Evolutionary conservation across 2,797 vertebrate genomes (phyloP), one percentile per base, ranked within the genome.

Genomic region (Neosilurus mollespiculum): DNA sequence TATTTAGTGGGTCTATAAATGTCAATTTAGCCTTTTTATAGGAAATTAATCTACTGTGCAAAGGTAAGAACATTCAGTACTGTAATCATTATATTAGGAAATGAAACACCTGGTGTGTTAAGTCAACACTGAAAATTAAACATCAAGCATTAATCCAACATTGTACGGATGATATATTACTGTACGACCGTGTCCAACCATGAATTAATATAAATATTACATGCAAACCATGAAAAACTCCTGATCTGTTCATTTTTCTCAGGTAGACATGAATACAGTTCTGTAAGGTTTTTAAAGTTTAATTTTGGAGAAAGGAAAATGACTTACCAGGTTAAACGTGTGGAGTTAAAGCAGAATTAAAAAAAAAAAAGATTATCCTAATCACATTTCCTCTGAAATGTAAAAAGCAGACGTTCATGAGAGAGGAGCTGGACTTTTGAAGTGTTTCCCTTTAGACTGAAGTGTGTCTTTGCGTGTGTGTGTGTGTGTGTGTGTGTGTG

Each of bases 281-380:
- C 34, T 77, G 56, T 24, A 75, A 75, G 1, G n/a, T 71, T 71
- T 53, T 49, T 51, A 14, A 51, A 9, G 18, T 6, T 22, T 56
- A 34, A 30, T 34, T 34, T 22, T 59, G 16, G 9, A 73, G 54
- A 61, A 78, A 51, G 34, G n/a, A 18, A 78, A 64, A 78, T 30
- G 64, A 51, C 76, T 78, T 15, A 78, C 76, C 37, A 18, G 59
- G 51, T 78, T 10, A 51, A 78, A 18, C n/a, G 5, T 51, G n/a
- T 49, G 3, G 1, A 62, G 37, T 51, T 62, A 49, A 43, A 26
- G 56, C 37, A 49, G n/a, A 64, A 11, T 18, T n/a, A 18, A n/a
- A 78, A 9, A 18, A n/a, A 78, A 9, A 43, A 43, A 43, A 43
- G 22, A 78, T 64, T 78, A 78, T 78, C 76, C 37, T 51, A 24